Evolutionary conservation across 2,113 vertebrate genomes (phyloP).

Genomic region (Hystrix brachyura): DNA sequence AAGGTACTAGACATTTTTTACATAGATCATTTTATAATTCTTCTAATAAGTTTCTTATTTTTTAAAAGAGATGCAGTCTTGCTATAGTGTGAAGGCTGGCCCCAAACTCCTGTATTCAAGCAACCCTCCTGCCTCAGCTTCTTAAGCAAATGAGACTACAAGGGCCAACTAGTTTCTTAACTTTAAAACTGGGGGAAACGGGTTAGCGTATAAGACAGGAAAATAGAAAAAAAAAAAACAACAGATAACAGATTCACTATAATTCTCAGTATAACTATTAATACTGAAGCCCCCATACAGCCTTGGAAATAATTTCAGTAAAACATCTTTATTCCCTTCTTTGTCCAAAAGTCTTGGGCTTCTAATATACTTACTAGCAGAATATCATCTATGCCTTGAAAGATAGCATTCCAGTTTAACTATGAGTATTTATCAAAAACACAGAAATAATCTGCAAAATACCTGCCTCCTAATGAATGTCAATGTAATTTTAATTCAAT

Average conservation of each 20-base stretch:
- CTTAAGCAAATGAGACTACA: neutral
- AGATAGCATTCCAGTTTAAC: slow-evolving; percentile 44
- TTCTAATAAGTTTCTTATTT: neutral
- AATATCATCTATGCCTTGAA: slow-evolving; percentile 1
- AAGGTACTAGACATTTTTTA: slow-evolving; percentile 39
- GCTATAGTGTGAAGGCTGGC: neutral
- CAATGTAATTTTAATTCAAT: slow-evolving; percentile 57
- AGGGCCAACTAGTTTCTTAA: neutral
- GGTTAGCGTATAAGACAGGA: neutral
- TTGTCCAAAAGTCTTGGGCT: slow-evolving; percentile 22
- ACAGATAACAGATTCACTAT: neutral
- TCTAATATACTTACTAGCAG: slow-evolving; percentile 37
- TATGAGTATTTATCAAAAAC: slow-evolving; percentile 48
- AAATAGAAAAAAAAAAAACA: neutral
- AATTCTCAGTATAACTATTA: slow-evolving; percentile 47
- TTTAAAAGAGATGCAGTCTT: neutral
- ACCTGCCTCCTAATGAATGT: slow-evolving; percentile 42
- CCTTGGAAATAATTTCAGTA: slow-evolving; percentile 5
- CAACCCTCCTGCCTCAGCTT: neutral
- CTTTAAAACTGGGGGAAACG: neutral
- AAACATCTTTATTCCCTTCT: slow-evolving; percentile 37
- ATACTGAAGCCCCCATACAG: neutral
- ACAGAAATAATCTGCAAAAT: slow-evolving; percentile 20
- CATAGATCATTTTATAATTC: slow-evolving; percentile 37
- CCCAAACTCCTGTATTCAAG: neutral